These are phyloP conservation scores for Bombyx huttoni DNA, from an alignment of 2,888 invertebrate genomes.

Conservation along the genomic window DNA sequence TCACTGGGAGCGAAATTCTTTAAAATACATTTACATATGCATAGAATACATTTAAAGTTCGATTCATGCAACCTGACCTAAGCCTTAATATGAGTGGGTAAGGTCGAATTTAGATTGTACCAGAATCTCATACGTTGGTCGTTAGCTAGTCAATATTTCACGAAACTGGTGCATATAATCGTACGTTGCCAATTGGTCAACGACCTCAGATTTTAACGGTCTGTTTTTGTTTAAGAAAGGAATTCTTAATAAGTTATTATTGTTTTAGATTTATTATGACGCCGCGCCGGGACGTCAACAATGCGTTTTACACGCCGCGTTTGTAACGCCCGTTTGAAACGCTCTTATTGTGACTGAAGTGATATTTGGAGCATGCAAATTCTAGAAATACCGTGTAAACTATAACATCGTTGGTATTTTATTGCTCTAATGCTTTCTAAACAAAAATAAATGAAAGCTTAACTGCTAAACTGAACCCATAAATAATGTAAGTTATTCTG, in stretches of 20 bases:
- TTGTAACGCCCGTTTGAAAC: neutral
- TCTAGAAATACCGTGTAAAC: neutral
- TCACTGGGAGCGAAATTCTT: neutral
- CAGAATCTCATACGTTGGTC: neutral
- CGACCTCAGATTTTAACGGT: slow-evolving; percentile 48
- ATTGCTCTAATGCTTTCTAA: slow-evolving; percentile 7
- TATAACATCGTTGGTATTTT: slow-evolving; percentile 11
- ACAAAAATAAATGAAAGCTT: neutral
- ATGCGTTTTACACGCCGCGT: slow-evolving; percentile 1
- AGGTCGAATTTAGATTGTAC: no score
- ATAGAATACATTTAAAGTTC: neutral
- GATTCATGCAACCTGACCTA: no score
- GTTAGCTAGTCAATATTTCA: slow-evolving; percentile 27
- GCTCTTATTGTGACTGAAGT: neutral
- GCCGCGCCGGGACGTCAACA: slow-evolving; percentile 2
- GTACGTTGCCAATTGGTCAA: slow-evolving; percentile 33
- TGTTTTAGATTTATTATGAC: slow-evolving; percentile 7
- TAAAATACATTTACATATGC: neutral
- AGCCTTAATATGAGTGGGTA: no score
- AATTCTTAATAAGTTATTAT: slow-evolving; percentile 38
- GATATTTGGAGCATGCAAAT: neutral
- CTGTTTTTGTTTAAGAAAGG: slow-evolving; percentile 26
- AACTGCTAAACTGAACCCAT: no score
- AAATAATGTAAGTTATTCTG: no score
- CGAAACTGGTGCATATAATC: slow-evolving; percentile 59